These are phyloP conservation scores for Oriolus oriolus DNA, from an alignment of 2,113 vertebrate species.

Conservation along the genomic window DNA sequence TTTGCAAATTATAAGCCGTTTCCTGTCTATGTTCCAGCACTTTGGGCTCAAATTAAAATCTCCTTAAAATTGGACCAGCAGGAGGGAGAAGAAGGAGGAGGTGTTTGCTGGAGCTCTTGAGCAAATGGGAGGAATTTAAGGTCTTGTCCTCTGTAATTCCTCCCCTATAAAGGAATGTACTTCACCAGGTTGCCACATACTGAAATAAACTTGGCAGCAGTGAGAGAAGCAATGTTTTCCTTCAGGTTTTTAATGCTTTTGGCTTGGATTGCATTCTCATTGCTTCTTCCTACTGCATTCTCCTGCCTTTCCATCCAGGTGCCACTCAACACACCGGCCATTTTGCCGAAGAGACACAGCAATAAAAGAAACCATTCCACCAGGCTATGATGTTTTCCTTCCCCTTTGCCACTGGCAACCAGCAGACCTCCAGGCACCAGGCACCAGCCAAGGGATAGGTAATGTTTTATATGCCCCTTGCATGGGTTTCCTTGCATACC, in stretches of 20 bases:
- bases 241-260: conserved; percentile 36
- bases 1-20: conserved; percentile 56
- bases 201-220: conserved; percentile 50
- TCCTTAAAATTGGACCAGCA: conserved; percentile 56
- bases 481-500: conserved; percentile 21
- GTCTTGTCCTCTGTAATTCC: conserved; percentile 58
- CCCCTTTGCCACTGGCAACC: neutral
- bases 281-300: conserved; percentile 43
- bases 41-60: conserved; percentile 58
- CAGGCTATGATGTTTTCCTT: conserved; percentile 26
- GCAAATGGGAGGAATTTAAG: conserved; percentile 49
- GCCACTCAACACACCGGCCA: conserved; percentile 8
- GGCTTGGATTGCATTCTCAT: conserved; percentile 2
- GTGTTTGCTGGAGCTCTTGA: conserved; percentile 40
- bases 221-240: conserved; percentile 35
- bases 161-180: conserved; percentile 40
- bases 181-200: conserved; percentile 54
- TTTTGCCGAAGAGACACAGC: neutral
- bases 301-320: conserved; percentile 36
- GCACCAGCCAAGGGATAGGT: neutral
- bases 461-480: conserved; percentile 37
- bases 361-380: conserved; percentile 3
- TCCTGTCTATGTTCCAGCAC: conserved; percentile 63
- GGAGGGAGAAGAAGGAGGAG: conserved; percentile 41
- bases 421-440: neutral